A percentile compares a stretch with the other conserved stretches of the same genome.
These are phyloP conservation scores for Syngnathus rostellatus DNA, from an alignment of 2,797 vertebrate genomes.

Conservation along the genomic window DNA sequence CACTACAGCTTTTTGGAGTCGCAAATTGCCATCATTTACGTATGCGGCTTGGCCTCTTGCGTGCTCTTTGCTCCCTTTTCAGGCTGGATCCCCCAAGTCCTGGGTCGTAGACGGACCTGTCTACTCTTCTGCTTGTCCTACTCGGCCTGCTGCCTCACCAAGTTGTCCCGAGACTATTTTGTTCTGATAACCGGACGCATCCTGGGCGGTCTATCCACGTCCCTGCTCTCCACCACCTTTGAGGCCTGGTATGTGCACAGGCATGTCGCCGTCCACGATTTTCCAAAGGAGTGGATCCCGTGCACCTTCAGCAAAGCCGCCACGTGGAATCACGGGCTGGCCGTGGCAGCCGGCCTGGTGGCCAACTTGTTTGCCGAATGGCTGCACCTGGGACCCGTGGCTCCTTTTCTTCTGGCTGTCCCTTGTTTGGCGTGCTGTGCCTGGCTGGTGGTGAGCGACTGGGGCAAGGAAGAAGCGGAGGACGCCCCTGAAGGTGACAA, in stretches of 20 bases:
- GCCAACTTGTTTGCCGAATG: slow-evolving; percentile 83
- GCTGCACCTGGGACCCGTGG: slow-evolving; percentile 83
- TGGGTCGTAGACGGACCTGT: slow-evolving; percentile 82
- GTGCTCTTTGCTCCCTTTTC: slow-evolving; percentile 82
- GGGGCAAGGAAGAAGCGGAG: slow-evolving; percentile 78
- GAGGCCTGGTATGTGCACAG: slow-evolving; percentile 86
- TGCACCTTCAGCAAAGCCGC: slow-evolving; percentile 78
- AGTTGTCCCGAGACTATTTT: slow-evolving; percentile 87
- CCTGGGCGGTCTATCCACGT: slow-evolving; percentile 84
- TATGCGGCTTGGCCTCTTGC: slow-evolving; percentile 83
- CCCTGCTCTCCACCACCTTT: slow-evolving; percentile 81
- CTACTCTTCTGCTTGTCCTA: slow-evolving; percentile 84
- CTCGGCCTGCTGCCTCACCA: slow-evolving; percentile 81
- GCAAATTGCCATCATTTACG: slow-evolving; percentile 88
- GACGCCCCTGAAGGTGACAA: slow-evolving; percentile 66
- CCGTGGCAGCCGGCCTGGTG: slow-evolving; percentile 77
- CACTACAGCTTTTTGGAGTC: slow-evolving; percentile 91
- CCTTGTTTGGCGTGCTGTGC: slow-evolving; percentile 74
- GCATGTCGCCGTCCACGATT: slow-evolving; percentile 80
- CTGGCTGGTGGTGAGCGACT: slow-evolving; percentile 74
- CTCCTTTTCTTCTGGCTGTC: slow-evolving; percentile 83
- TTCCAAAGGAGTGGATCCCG: slow-evolving; percentile 87
- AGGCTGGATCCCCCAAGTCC: slow-evolving; percentile 74
- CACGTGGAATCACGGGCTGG: slow-evolving; percentile 83
- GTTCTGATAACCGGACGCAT: slow-evolving; percentile 80